Evolutionary conservation across 2,113 vertebrate genomes (phyloP), one percentile per base, ranked within the genome.

Genomic region (Gavialis gangeticus): DNA sequence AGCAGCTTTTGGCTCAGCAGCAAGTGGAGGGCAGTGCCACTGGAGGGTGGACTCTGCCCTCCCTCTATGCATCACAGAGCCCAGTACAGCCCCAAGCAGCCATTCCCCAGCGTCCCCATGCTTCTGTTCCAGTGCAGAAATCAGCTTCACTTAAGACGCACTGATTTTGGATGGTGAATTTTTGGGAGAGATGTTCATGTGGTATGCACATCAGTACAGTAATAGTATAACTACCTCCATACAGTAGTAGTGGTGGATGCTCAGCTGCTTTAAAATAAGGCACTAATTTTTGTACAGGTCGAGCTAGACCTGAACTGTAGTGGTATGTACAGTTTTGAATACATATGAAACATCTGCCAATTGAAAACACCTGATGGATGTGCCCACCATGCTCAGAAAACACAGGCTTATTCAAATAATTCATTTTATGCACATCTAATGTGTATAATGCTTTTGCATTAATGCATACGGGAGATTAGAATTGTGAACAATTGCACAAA

Each of bases 371-470:
- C 67, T 37, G 67, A 24, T 12, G 37, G 30, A 71, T 37, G 19
- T 37, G 30, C 67, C 67, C 34, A 19, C 19, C 4, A 5, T 6
- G 34, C 30, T 71, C 34, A 37, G 30, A 22, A 71, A 71, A 71
- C 30, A 21, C 30, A 71, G 21, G 14, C 12, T 10, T 12, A 24
- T 71, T 30, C 21, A 71, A 34, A 16, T 37, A 22, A 62, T 81
- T 18, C 54, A 25, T 14, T 0, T 18, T 0, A 1, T n/a, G n/a
- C 6, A 56, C 24, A 5, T 13, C 54, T 10, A 1, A 4, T 25
- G 5, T 14, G 5, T 85, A 67, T 17, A 18, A 2, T 46, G 46
- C 46, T 12, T 24, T 71, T 37, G 21, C 34, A 10, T 37, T 37
- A 71, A 37, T 37, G 67, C 67, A 37, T 12, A 37, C 12, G 67